A percentile compares a stretch with the other conserved stretches of the same genome.
Conservation (phyloP, 92 coral and sea anemone genomes). For the Palythoa caribaeorum region DNA sequence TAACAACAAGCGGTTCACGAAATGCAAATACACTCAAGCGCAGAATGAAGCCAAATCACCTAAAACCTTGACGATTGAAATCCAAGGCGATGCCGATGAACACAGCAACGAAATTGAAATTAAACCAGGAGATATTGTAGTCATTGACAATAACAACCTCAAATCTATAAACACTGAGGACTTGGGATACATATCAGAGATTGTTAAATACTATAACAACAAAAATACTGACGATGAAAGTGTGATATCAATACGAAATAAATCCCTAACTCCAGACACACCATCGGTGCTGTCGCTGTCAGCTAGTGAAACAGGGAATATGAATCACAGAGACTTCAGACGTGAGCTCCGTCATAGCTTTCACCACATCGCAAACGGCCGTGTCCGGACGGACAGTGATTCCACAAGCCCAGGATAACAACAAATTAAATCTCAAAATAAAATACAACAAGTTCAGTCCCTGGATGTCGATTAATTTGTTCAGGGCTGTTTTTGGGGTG, state of each 20-base stretch:
- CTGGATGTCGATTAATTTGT: no score
- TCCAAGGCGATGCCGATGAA: conserved; percentile 78
- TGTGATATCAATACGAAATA: conserved; percentile 72
- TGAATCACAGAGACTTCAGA: conserved; percentile 16
- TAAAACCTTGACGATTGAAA: conserved; percentile 83
- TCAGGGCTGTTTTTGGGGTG: no score
- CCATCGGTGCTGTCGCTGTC: conserved; percentile 81
- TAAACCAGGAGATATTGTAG: conserved; percentile 87
- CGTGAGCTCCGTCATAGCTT: conserved; percentile 13
- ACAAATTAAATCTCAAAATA: neutral
- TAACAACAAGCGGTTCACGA: conserved; percentile 12
- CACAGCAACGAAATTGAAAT: conserved; percentile 76
- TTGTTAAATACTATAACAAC: conserved; percentile 84
- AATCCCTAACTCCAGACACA: conserved; percentile 71
- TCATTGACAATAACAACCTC: conserved; percentile 83
- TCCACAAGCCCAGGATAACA: conserved; percentile 6
- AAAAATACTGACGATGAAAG: conserved; percentile 80
- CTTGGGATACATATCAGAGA: conserved; percentile 89
- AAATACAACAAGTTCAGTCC: neutral
- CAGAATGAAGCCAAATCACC: conserved; percentile 54
- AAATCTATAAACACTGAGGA: conserved; percentile 83
- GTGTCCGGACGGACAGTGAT: conserved; percentile 16
- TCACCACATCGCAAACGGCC: conserved; percentile 10
- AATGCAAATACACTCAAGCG: conserved; percentile 23
- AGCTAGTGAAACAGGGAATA: conserved; percentile 72